Conservation (phyloP, 2,113 vertebrate species). For the Toxotes chatareus region DNA sequence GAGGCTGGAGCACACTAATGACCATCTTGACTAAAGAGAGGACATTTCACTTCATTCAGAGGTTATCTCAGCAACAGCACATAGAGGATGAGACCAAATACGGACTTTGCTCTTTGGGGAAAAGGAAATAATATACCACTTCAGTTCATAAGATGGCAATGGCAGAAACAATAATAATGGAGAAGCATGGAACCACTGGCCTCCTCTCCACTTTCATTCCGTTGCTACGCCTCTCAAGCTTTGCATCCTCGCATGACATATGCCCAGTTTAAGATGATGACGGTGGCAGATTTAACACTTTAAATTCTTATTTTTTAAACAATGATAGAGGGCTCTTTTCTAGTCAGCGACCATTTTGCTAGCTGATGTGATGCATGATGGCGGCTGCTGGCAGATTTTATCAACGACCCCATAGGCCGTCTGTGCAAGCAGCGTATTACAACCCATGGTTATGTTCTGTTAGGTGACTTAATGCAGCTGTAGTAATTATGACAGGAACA, state of each 20-base stretch:
- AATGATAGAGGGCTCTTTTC: not conserved
- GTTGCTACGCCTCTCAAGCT: not conserved
- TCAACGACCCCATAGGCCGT: not conserved
- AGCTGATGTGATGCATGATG: not conserved
- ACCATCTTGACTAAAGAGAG: conserved; percentile 44
- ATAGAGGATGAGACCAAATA: conserved; percentile 25
- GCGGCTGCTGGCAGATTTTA: not conserved
- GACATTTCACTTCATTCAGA: conserved; percentile 30
- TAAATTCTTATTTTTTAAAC: not conserved
- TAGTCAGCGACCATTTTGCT: not conserved
- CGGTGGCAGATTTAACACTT: not conserved
- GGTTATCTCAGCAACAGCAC: conserved; percentile 34
- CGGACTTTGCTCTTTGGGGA: conserved; percentile 52
- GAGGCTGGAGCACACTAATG: conserved; percentile 39
- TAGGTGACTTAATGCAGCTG: not conserved
- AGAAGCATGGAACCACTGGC: not conserved
- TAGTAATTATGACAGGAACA: not conserved
- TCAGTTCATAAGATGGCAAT: conserved; percentile 33
- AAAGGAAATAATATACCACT: conserved; percentile 36
- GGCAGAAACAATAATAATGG: conserved; percentile 32
- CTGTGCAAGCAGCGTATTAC: not conserved
- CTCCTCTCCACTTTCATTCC: not conserved
- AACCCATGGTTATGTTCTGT: not conserved
- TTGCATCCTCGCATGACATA: not conserved
- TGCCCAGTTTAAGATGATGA: not conserved